These are phyloP conservation scores for Austrolebias charrua DNA, from an alignment of 2,797 vertebrate genomes.

Conservation along the genomic window DNA sequence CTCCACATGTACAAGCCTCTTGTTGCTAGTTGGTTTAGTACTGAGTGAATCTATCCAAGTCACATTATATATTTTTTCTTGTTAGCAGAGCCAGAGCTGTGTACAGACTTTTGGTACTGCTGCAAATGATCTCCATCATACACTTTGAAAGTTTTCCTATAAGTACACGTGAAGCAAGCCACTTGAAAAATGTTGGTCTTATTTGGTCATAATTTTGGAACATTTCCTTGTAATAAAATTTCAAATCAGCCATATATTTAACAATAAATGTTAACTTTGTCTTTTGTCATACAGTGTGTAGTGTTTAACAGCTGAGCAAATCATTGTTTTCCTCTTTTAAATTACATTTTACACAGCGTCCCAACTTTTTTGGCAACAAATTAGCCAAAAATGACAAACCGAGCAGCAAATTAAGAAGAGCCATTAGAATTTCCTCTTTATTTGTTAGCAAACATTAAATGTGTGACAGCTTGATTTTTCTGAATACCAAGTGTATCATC, in stretches of 20 bases:
- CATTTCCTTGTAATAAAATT: not conserved
- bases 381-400: constrained; percentile 16
- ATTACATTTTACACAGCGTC: constrained; percentile 3
- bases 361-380: constrained; percentile 14
- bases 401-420: constrained; percentile 14
- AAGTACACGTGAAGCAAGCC: too few species aligned
- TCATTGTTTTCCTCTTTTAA: constrained; percentile 5
- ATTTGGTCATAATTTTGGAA: not conserved
- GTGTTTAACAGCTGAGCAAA: constrained; percentile 11
- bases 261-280: not conserved
- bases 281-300: not conserved
- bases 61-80: too few species aligned
- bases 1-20: too few species aligned
- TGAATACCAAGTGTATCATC: constrained; percentile 36
- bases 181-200: not conserved
- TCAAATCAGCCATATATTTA: not conserved
- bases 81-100: not conserved
- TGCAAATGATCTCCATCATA: not conserved
- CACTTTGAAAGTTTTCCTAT: not conserved
- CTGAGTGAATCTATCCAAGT: too few species aligned
- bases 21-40: too few species aligned
- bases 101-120: not conserved
- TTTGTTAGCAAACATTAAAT: constrained; percentile 39
- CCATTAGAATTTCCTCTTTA: constrained; percentile 13
- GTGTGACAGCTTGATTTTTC: constrained; percentile 42